Base-by-base conservation (phyloP, 2,113 vertebrate genomes). In the Spizaetus ornatus region DNA sequence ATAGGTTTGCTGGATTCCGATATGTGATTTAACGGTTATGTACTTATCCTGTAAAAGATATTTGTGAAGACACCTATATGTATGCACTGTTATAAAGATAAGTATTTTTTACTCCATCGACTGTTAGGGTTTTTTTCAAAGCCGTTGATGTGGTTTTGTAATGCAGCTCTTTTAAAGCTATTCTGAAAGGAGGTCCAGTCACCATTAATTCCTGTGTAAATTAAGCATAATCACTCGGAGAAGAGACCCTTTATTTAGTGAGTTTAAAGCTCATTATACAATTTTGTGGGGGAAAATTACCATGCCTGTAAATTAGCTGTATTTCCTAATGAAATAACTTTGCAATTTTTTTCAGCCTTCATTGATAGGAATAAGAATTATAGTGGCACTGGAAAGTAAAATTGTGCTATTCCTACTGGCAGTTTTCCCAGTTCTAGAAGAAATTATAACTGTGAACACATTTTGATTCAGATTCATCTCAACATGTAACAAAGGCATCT, bases 251-350 rank as follows among this genome's bases (percentile, higher is more conserved):
- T 97, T 95, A 93, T 95, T 96, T 95, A 95, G 89, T 80, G 84
- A 95, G 71, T 95, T 97, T 95, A 96, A 96, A 95, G 71, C 94
- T 95, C 70, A 94, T 96, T 97, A 97, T 95, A 93, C 94, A 96
- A 82, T 97, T 97, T 97, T 91, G 74, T 95, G 73, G 85, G 81
- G 84, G 90, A 91, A 96, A 95, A 97, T 97, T 97, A 95, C 91
- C 2, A 0, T 95, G 87, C 82, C 71, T 90, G 71, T 90, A 97
- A 97, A 97, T 95, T 97, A 96, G 36, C 71, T 94, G 82, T 74
- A 83, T 96, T 89, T 96, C 82, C 93, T 96, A 97, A 97, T 97
- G 94, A 96, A 95, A 96, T 93, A 95, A 93, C 78, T 96, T 89
- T 62, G 70, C 62, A 73, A 62, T 94, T 93, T 95, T 94, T 97